phyloP scores from a whole-genome alignment of 1,140 invertebrate genomes.

The Nomia melanderi region DNA sequence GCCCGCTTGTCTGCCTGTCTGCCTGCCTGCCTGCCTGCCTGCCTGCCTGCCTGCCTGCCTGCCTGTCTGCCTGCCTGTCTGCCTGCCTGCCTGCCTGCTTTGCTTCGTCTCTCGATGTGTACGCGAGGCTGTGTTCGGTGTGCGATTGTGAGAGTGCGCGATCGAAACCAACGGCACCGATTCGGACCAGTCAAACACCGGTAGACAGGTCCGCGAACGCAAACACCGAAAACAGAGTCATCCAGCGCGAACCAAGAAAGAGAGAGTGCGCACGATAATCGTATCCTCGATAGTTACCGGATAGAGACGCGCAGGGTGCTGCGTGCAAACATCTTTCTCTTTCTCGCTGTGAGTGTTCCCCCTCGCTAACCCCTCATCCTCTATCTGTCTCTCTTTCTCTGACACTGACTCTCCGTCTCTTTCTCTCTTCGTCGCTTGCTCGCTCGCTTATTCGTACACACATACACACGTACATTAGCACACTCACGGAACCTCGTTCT shows the following conservation, averaged over 20 bases:
- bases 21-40: too few species aligned
- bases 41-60: too few species aligned
- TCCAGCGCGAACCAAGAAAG: constrained; percentile 38
- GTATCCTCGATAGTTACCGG: constrained; percentile 44
- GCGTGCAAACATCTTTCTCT: constrained; percentile 33
- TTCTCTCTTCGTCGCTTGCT: too few species aligned
- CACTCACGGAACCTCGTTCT: not conserved
- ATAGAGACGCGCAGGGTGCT: constrained; percentile 44
- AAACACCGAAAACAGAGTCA: constrained; percentile 22
- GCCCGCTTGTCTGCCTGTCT: too few species aligned
- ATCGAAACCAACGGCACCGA: constrained; percentile 43
- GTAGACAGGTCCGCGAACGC: constrained; percentile 12
- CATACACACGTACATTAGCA: too few species aligned
- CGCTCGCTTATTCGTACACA: too few species aligned
- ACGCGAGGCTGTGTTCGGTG: constrained; percentile 17
- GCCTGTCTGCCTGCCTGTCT: too few species aligned
- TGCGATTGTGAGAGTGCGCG: constrained; percentile 31
- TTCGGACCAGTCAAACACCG: constrained; percentile 31
- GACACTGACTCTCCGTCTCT: too few species aligned
- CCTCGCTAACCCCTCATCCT: too few species aligned
- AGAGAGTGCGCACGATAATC: constrained; percentile 47
- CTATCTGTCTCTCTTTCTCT: constrained; percentile 3
- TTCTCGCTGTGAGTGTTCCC: not conserved
- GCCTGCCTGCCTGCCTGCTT: too few species aligned
- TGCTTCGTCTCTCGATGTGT: constrained; percentile 29